These are phyloP conservation scores for Neomicropteryx cornuta DNA, from an alignment of 1,140 invertebrate genomes.

Conservation along the genomic window DNA sequence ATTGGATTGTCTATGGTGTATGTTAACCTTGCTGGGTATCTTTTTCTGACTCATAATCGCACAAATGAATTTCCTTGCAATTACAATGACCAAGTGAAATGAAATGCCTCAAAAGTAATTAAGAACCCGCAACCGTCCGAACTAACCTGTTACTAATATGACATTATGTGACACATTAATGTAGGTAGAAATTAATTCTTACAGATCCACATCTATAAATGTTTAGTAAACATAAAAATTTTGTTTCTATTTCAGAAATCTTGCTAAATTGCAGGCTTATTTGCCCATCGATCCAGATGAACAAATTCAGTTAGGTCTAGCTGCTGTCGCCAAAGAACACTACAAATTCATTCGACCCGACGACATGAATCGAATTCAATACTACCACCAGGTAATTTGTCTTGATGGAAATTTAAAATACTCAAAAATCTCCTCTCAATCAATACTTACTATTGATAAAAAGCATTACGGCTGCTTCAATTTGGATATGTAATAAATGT, in stretches of 20 bases:
- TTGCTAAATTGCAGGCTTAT: conserved; percentile 25
- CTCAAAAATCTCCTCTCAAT: not conserved
- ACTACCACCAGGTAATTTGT: conserved; percentile 26
- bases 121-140: too few species aligned
- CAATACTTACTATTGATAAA: not conserved
- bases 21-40: too few species aligned
- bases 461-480: too few species aligned
- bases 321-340: conserved; percentile 22
- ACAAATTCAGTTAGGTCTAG: conserved; percentile 25
- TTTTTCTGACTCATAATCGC: too few species aligned
- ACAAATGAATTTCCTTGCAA: too few species aligned
- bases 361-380: conserved; percentile 27
- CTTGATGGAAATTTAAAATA: not conserved
- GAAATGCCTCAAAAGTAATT: too few species aligned
- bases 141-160: conserved; percentile 5
- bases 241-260: conserved; percentile 17
- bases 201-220: not conserved
- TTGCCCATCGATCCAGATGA: conserved; percentile 35
- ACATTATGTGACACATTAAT: conserved; percentile 1
- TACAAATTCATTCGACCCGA: conserved; percentile 16
- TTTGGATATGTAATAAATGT: not conserved
- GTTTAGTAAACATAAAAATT: not conserved
- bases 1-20: too few species aligned
- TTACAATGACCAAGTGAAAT: too few species aligned
- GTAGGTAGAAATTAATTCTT: not conserved